Evolutionary conservation across 1,140 invertebrate species (phyloP).

Genomic region (Neotoxoptera formosana): DNA sequence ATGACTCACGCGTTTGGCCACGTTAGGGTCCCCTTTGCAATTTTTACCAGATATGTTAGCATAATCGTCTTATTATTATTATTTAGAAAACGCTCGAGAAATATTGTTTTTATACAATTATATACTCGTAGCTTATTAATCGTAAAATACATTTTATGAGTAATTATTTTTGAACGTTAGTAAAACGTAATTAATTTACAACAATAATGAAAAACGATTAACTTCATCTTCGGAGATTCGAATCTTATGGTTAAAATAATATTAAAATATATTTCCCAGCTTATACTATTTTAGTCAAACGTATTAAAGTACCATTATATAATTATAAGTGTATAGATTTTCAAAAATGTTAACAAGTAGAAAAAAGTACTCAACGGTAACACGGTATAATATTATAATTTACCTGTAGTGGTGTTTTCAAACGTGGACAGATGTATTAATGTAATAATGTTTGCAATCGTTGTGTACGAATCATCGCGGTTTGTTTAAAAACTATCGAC

Average conservation of each 20-base stretch:
- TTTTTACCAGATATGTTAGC: background rate
- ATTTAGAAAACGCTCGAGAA: background rate
- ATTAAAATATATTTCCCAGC: background rate
- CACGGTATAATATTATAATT: background rate
- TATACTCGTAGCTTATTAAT: background rate
- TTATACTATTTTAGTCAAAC: background rate
- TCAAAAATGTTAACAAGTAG: background rate
- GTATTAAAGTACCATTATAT: background rate
- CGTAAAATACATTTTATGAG: background rate
- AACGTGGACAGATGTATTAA: background rate
- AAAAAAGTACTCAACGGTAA: background rate
- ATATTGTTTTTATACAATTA: background rate
- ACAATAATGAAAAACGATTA: background rate
- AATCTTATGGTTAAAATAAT: background rate
- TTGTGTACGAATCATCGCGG: constrained; percentile 25
- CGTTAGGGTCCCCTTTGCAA: background rate
- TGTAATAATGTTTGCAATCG: background rate
- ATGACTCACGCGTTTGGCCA: constrained; percentile 6
- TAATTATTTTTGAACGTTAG: background rate
- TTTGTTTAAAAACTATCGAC: constrained; percentile 26
- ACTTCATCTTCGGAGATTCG: background rate
- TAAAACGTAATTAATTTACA: background rate
- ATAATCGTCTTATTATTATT: background rate
- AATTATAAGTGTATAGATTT: background rate
- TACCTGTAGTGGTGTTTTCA: background rate